Conservation (phyloP, 2,797 vertebrate genomes). For the Acrossocheilus fasciatus region DNA sequence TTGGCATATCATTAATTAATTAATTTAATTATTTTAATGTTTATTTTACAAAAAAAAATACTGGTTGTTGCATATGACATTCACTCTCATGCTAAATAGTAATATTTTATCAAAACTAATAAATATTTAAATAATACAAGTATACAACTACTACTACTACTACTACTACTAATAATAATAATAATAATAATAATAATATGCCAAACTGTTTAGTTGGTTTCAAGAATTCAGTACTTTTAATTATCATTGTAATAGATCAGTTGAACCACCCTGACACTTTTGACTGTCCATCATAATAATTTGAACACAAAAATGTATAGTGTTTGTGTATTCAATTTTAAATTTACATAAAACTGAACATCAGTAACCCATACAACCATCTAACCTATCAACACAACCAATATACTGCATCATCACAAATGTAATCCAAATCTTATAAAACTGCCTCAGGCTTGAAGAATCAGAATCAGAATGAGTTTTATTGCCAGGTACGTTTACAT, state of each 20-base stretch:
- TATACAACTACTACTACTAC: not conserved
- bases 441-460: not conserved
- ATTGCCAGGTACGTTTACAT: no score
- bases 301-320: not conserved
- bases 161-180: no score
- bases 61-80: no score
- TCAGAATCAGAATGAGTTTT: no score
- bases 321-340: not conserved
- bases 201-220: not conserved
- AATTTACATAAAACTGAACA: not conserved
- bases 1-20: not conserved
- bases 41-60: not conserved
- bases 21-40: no score
- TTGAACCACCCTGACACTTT: not conserved
- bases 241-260: not conserved
- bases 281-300: not conserved
- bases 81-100: no score
- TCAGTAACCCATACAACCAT: not conserved
- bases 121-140: not conserved
- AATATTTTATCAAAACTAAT: no score
- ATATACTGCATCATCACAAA: not conserved
- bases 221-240: not conserved
- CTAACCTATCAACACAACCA: not conserved
- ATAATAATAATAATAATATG: not conserved
- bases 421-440: not conserved